Evolutionary conservation across 2,113 vertebrate genomes (phyloP), one percentile per base, ranked within the genome.

Genomic region (Spea multiplicata): DNA sequence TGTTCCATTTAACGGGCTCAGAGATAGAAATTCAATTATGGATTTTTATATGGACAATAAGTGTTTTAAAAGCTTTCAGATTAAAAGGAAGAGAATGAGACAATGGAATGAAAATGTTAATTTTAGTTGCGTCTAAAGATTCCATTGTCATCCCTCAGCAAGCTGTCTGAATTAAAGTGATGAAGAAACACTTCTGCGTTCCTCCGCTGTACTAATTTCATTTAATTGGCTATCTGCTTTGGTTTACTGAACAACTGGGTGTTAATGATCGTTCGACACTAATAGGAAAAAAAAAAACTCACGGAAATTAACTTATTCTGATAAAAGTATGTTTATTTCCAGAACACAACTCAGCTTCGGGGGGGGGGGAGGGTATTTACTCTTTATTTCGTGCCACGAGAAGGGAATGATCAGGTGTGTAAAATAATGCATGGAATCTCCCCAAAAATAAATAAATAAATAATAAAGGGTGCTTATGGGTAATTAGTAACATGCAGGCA

Each of bases 231-330:
- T 85, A 83, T 86, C 84, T 82, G 83, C 86, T 85, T 66, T 49
- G 84, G 85, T 86, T 90, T 91, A 86, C 87, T 89, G 89, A 92
- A 88, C 89, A 91, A 90, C 86, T 66, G 81, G 83, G 81, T 89
- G 86, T 85, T 91, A 85, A 83, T 86, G 86, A 79, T 90, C 91
- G 86, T 91, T 90, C 88, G 82, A 88, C 81, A 86, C 88, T 84
- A 88, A 87, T 91, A 88, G 87, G 82, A 84, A 83, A 30, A 30
- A 30, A 30, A 30, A 30, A 88, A 84, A 89, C 78, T 84, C 78
- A 83, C 78, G 81, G 85, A 89, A 89, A 86, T 87, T 89, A 82
- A 85, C 66, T 76, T 66, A 17, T 81, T 67, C 3, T 46, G 81
- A 81, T 78, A 66, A 78, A 71, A 71, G 66, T 46, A 71, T 46